Conservation (phyloP, 2,888 invertebrate genomes). For the Folsomia manolachei region DNA sequence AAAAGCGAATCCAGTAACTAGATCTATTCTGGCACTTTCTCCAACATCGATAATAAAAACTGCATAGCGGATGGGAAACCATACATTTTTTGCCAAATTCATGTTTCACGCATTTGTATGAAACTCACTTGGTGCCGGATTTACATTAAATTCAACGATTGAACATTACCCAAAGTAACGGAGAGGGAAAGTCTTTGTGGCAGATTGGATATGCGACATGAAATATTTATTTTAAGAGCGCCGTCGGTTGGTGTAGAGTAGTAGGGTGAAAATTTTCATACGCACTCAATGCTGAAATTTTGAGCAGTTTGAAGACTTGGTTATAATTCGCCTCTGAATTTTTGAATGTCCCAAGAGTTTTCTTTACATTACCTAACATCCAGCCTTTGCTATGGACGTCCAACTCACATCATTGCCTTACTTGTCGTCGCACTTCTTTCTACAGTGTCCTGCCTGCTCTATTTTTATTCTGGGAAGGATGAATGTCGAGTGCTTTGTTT, state of each 20-base stretch:
- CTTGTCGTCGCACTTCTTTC: background rate
- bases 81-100: background rate
- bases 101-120: background rate
- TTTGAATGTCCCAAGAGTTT: slow-evolving; percentile 18
- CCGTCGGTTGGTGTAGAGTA: no score
- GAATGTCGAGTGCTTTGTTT: no score
- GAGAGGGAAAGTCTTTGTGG: slow-evolving; percentile 24
- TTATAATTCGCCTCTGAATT: slow-evolving; percentile 1
- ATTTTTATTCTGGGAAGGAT: no score
- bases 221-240: slow-evolving; percentile 30
- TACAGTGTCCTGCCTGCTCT: background rate
- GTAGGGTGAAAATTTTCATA: background rate
- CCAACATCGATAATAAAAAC: no score
- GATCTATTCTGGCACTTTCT: no score
- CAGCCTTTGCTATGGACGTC: no score
- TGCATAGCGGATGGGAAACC: no score
- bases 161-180: slow-evolving; percentile 17
- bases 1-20: no score
- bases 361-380: background rate
- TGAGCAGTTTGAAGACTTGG: background rate
- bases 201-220: slow-evolving; percentile 31
- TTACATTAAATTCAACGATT: background rate
- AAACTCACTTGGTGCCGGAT: background rate
- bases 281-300: slow-evolving; percentile 4
- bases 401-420: background rate